A percentile compares a stretch with the other conserved stretches of the same genome.
phyloP scores from a whole-genome alignment of 2,888 invertebrate species.

The Sphaeridia pumilis region DNA sequence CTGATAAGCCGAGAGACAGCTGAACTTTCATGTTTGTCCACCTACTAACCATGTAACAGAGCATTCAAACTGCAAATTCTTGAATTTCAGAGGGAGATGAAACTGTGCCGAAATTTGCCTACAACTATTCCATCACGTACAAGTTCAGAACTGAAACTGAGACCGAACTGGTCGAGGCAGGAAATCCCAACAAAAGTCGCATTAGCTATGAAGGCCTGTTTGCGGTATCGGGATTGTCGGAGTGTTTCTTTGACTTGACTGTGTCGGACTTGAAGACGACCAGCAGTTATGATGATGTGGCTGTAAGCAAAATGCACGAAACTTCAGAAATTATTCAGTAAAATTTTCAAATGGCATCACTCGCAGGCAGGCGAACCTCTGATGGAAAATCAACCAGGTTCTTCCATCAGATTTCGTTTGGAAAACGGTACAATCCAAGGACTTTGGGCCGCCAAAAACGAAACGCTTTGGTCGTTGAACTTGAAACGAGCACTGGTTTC shows the following conservation, averaged over 20 bases:
- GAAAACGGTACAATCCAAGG: constrained; percentile 64
- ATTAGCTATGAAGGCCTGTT: no score
- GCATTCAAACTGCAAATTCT: no score
- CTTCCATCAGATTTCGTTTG: constrained; percentile 59
- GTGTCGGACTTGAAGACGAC: background rate
- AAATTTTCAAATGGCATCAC: constrained; percentile 29
- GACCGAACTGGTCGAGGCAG: background rate
- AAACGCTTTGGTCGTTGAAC: constrained; percentile 68
- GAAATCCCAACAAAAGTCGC: background rate
- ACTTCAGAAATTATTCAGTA: background rate
- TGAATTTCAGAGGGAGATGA: no score
- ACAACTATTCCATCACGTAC: background rate
- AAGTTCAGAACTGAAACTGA: constrained; percentile 1
- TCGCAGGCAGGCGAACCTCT: constrained; percentile 41
- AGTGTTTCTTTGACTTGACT: constrained; percentile 6
- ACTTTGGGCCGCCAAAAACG: constrained; percentile 61
- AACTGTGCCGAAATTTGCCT: constrained; percentile 2
- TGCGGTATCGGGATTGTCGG: no score
- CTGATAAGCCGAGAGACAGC: no score
- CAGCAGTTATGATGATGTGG: background rate
- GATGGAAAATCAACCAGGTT: constrained; percentile 54
- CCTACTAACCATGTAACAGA: no score
- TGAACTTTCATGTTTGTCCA: no score
- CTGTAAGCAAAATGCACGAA: background rate
- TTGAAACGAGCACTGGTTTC: constrained; percentile 49